Evolutionary conservation across 2,797 vertebrate species (phyloP), one percentile per base, ranked within the genome.

Genomic region (Acanthurus tractus): DNA sequence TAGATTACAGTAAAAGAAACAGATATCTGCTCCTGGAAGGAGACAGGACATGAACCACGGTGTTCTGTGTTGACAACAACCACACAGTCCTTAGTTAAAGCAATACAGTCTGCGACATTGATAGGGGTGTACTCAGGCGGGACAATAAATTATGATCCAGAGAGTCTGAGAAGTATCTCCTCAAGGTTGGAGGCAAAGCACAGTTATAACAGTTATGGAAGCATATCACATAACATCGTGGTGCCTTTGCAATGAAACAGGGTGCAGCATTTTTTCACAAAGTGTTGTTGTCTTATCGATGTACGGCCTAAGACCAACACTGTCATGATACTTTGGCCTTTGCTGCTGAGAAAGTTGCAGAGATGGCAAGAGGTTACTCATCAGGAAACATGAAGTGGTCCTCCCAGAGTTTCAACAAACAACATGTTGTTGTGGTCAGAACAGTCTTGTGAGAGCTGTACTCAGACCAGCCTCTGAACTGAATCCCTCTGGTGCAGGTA

Each of bases 401-500:
- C 42, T 70, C 25, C 25, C 64, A 61, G 40, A 63, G 52, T 63
- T 55, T 8, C 7, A 58, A 44, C 12, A 23, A 45, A 45, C 0
- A 0, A 38, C 10, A 11, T 36, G 3, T 66, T 63, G n/a, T 34
- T 65, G n/a, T 38, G 15, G 14, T 58, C 54, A 55, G 7, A 8
- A 20, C 1, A 55, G n/a, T 53, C 34, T 68, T 66, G 13, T 68
- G 6, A 38, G 13, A 25, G 2, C 13, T 25, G 15, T 42, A 2
- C 22, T 61, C 42, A 23, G 5, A 23, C 49, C 63, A 13, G 22
- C 46, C 46, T n/a, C 55, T 64, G 56, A 79, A 78, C 81, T 81
- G 18, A 63, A 18, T 72, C 36, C 20, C 20, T 45, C 62, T 58
- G 78, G 48, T 78, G 46, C 20, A 62, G 53, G 50, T 70, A 6